phyloP scores from a whole-genome alignment of 1,140 invertebrate genomes.

The Drosophila bipectinata region DNA sequence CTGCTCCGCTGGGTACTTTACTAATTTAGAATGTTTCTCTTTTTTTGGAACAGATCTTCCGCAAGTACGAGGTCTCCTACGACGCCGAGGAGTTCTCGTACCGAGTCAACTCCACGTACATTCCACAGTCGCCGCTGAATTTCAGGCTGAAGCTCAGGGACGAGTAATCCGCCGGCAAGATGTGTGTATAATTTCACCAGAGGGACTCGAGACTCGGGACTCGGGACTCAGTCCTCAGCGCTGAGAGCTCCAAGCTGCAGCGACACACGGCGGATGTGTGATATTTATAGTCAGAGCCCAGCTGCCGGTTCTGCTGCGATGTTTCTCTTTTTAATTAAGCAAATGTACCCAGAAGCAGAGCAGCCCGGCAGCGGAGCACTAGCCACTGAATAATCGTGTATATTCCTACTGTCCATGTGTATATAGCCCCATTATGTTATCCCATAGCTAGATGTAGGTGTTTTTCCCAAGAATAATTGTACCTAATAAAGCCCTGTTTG shows the following conservation, averaged over 20 bases:
- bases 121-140: conserved; percentile 88
- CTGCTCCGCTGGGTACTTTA: background rate
- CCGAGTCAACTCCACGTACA: conserved; percentile 89
- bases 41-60: conserved; percentile 86
- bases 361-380: background rate
- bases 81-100: conserved; percentile 87
- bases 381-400: conserved; percentile 31
- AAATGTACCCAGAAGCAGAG: conserved; percentile 55
- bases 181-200: background rate
- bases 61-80: conserved; percentile 88
- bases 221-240: background rate
- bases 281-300: conserved; percentile 64
- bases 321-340: conserved; percentile 66
- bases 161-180: conserved; percentile 42
- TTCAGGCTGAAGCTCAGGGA: conserved; percentile 85
- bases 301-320: conserved; percentile 30
- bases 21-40: conserved; percentile 26
- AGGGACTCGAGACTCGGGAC: conserved; percentile 5
- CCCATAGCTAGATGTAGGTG: conserved; percentile 15
- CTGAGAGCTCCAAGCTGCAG: conserved; percentile 26
- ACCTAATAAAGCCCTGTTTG: conserved; percentile 53
- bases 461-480: conserved; percentile 38
- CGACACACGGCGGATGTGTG: conserved; percentile 64
- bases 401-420: conserved; percentile 23
- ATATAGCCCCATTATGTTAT: conserved; percentile 33